Base-by-base conservation (phyloP, 1,140 invertebrate genomes). In the Drosophila pallidifrons region DNA sequence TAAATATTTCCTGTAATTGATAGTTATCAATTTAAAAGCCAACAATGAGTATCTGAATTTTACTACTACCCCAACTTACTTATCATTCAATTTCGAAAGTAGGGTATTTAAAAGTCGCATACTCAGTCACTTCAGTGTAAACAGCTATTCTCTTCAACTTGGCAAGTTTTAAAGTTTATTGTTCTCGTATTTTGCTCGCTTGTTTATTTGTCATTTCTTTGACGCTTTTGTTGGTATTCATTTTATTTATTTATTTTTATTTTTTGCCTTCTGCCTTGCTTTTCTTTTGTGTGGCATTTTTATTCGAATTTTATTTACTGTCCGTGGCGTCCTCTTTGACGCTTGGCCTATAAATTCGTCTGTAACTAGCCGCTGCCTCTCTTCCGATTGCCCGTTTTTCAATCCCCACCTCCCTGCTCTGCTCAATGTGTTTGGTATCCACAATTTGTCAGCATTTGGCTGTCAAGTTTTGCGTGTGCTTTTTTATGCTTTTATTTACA, bases 231-330 rank as follows among this genome's bases (percentile, higher is more conserved):
- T 89, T 88, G 43, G 35, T 69, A n/a, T 25, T 25, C 20, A 25
- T 7, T 60, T 28, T 38, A 13, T 55, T 30, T 43, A 13, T n/a
- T 28, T 64, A 10, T 60, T 28, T 38, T 25, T 55, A 16, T 43
- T 32, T 11, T 35, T 63, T n/a, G 13, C 13, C 25, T 43, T 58
- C 16, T 52, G 35, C 46, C 16, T 32, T 72, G 60, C 46, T 71
- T 77, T 81, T 70, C 49, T 51, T 81, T 77, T 77, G 82, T 77
- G 75, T 87, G 83, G 83, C 83, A 72, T 87, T 87, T 87, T 87
- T 87, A 87, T 87, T 82, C 70, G 83, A 83, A 88, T 87, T 87
- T 87, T 87, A 87, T 87, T 87, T 87, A 87, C 80, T 88, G 77
- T 71, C 58, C 65, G 58, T 8, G 51, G 54, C 35, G 43, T 63